Evolutionary conservation across 2,888 invertebrate genomes (phyloP).

Genomic region (Helobdella robusta): DNA sequence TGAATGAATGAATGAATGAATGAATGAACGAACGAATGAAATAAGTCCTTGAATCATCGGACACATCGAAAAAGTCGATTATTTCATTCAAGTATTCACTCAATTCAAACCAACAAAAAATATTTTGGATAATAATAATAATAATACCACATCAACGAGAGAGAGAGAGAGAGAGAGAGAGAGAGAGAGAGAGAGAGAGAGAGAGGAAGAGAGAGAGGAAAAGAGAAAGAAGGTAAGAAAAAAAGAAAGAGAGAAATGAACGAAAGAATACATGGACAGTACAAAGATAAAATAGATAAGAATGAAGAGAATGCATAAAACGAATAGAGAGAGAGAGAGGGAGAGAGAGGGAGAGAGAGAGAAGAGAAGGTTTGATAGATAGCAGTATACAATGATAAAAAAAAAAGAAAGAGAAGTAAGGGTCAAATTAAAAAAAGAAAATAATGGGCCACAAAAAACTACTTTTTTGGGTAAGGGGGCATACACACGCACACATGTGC

Average conservation of each 20-base stretch:
- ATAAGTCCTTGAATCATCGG: too few relatives aligned
- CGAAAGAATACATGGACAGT: too few relatives aligned
- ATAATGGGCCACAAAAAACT: background rate
- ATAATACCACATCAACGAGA: too few relatives aligned
- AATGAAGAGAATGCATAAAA: background rate
- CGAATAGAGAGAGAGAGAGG: background rate
- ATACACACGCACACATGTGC: too few relatives aligned
- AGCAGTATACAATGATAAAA: background rate
- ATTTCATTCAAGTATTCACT: too few relatives aligned
- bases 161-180: background rate
- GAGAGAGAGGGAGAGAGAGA: background rate
- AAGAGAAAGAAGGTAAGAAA: background rate
- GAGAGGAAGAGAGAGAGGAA: slow-evolving; percentile 3
- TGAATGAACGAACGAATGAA: too few relatives aligned
- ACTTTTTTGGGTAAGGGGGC: too few relatives aligned
- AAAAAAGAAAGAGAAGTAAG: too few relatives aligned
- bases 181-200: background rate
- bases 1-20: too few relatives aligned
- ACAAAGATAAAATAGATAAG: background rate
- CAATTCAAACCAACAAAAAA: too few relatives aligned
- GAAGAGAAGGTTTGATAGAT: background rate
- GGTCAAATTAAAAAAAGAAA: background rate
- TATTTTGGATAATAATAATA: too few relatives aligned
- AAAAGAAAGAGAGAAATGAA: background rate
- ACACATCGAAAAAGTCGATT: too few relatives aligned